Percentiles rank a stretch among this genome's conserved stretches.
These are phyloP conservation scores for Liparis tanakae DNA, from an alignment of 2,797 vertebrate species.

Conservation along the genomic window DNA sequence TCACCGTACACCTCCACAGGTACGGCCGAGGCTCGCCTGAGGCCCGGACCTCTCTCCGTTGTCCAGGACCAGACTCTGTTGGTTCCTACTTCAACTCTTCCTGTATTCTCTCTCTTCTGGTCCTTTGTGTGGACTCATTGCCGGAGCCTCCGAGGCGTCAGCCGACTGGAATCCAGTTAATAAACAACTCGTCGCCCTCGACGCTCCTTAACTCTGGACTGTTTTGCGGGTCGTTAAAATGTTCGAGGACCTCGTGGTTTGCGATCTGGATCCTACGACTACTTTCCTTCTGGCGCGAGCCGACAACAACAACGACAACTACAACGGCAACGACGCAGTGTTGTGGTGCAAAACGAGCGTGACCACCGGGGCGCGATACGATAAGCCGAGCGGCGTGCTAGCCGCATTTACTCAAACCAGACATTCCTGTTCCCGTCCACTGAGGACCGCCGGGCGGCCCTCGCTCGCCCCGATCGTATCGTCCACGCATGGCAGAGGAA, in stretches of 20 bases:
- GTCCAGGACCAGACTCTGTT: too few species aligned
- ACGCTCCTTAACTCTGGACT: background rate
- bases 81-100: too few species aligned
- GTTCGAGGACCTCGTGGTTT: constrained; percentile 16
- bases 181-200: background rate
- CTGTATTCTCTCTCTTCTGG: background rate
- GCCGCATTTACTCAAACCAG: constrained; percentile 35
- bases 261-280: constrained; percentile 18
- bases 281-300: background rate
- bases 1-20: too few species aligned
- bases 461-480: constrained; percentile 51
- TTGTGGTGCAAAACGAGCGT: background rate
- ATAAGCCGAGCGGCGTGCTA: constrained; percentile 16
- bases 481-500: constrained; percentile 35
- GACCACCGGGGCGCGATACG: background rate
- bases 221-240: background rate
- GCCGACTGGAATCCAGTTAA: background rate
- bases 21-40: too few species aligned
- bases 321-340: too few species aligned
- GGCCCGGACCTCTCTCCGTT: too few species aligned
- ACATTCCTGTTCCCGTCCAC: constrained; percentile 71
- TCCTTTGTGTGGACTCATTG: too few species aligned
- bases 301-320: background rate
- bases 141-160: too few species aligned
- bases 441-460: constrained; percentile 38